A percentile compares a stretch with the other conserved stretches of the same genome.
Evolutionary conservation across 2,797 vertebrate genomes (phyloP).

Genomic region (Margarornis squamiger): DNA sequence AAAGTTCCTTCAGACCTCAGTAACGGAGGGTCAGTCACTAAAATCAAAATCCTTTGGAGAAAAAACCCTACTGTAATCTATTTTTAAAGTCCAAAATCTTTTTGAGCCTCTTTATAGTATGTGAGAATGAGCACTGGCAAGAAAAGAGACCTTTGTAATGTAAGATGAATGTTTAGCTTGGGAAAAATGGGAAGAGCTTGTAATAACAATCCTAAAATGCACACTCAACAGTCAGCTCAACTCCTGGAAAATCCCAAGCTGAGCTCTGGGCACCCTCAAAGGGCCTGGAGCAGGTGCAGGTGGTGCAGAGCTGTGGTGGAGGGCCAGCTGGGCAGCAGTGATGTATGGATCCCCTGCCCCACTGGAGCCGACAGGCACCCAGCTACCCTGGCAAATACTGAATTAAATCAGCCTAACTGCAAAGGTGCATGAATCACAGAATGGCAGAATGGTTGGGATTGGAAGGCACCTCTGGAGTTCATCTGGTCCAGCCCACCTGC

Average conservation of each 20-base stretch:
- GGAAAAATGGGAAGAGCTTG: background rate
- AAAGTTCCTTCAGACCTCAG: background rate
- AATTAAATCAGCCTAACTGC: background rate
- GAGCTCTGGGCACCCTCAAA: background rate
- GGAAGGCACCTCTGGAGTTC: background rate
- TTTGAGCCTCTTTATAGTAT: background rate
- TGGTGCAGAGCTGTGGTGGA: background rate
- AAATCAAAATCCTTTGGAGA: background rate
- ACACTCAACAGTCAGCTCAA: accelerated
- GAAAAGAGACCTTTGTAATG: background rate
- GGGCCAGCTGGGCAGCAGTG: background rate
- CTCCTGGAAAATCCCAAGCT: background rate
- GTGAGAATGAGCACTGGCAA: background rate
- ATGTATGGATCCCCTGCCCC: accelerated
- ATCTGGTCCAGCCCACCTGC: background rate
- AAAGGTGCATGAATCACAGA: background rate
- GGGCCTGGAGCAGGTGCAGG: background rate
- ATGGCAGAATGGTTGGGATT: background rate
- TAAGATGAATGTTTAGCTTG: background rate
- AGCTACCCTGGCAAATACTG: background rate
- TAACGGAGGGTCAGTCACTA: background rate
- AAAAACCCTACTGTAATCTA: background rate
- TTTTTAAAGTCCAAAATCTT: background rate
- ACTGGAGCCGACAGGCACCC: background rate
- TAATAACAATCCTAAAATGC: background rate